A percentile compares a stretch with the other conserved stretches of the same genome.
phyloP scores from a whole-genome alignment of 2,113 vertebrate species.

The Hydrochoerus hydrochaeris region DNA sequence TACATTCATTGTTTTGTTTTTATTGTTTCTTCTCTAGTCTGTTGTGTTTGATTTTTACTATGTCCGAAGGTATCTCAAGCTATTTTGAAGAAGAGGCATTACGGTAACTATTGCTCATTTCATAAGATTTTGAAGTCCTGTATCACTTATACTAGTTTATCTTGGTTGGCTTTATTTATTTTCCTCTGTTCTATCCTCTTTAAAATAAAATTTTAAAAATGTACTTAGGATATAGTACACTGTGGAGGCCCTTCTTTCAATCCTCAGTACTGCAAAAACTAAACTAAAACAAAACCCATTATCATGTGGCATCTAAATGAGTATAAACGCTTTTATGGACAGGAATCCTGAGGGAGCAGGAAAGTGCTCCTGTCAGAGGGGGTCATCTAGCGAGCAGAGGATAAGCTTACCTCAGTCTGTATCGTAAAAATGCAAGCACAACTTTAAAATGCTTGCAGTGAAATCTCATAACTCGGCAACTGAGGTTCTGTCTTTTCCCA shows the following conservation, averaged over 20 bases:
- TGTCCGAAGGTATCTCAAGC: too few species aligned
- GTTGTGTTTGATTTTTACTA: too few species aligned
- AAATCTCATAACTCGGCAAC: background rate
- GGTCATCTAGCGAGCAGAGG: background rate
- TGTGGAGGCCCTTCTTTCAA: background rate
- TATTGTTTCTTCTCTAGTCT: too few species aligned
- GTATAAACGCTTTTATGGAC: background rate
- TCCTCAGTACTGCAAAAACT: background rate
- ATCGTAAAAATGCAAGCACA: background rate
- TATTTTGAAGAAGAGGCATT: too few species aligned
- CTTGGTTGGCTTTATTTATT: too few species aligned
- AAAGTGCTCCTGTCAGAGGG: background rate
- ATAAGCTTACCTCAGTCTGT: background rate
- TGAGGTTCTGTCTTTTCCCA: rapidly evolving
- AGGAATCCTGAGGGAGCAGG: background rate
- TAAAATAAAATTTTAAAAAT: background rate
- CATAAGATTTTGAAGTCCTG: too few species aligned
- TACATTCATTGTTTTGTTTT: too few species aligned
- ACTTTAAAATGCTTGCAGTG: background rate
- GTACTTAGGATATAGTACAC: background rate
- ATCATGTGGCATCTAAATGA: background rate
- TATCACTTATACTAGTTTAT: too few species aligned
- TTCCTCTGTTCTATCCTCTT: too few species aligned
- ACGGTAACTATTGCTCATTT: too few species aligned
- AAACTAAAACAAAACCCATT: background rate